A percentile compares a stretch with the other conserved stretches of the same genome.
These are phyloP conservation scores for Columba guinea DNA, from an alignment of 2,797 vertebrate genomes.

Conservation along the genomic window DNA sequence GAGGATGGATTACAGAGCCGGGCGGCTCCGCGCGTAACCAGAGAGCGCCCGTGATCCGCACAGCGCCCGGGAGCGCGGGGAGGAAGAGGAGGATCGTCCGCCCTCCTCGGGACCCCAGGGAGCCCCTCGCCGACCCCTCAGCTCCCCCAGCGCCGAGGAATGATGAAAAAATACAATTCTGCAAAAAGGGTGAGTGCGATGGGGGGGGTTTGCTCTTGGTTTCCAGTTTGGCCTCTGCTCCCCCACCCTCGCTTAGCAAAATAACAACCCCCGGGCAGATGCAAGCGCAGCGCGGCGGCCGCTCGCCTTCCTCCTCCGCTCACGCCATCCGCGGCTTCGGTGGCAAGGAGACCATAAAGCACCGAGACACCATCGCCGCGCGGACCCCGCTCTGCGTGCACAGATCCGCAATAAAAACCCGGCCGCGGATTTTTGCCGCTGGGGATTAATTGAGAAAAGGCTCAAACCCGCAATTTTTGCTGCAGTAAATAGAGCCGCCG, in stretches of 20 bases:
- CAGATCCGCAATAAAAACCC: neutral
- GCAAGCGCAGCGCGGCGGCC: too few species aligned
- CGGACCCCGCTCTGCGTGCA: neutral
- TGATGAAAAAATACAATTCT: constrained; percentile 88
- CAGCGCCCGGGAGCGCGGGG: neutral
- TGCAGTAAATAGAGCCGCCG: neutral
- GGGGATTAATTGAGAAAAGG: neutral
- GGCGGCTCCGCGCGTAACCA: constrained; percentile 18
- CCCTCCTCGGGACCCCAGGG: neutral
- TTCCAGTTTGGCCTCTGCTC: neutral
- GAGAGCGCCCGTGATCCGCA: neutral
- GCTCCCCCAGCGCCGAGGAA: neutral
- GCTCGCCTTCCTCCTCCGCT: neutral
- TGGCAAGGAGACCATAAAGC: neutral
- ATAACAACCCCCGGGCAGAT: too few species aligned
- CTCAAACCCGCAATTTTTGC: neutral
- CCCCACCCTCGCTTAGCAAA: neutral
- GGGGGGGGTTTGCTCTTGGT: neutral
- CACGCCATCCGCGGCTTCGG: neutral
- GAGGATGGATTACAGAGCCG: neutral
- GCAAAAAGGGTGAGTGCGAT: constrained; percentile 83
- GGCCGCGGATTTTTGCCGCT: fast-evolving
- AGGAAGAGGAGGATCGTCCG: neutral
- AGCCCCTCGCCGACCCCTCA: neutral
- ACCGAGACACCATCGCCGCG: neutral